phyloP scores from a whole-genome alignment of 2,113 vertebrate species.

The Siniperca knerii region DNA sequence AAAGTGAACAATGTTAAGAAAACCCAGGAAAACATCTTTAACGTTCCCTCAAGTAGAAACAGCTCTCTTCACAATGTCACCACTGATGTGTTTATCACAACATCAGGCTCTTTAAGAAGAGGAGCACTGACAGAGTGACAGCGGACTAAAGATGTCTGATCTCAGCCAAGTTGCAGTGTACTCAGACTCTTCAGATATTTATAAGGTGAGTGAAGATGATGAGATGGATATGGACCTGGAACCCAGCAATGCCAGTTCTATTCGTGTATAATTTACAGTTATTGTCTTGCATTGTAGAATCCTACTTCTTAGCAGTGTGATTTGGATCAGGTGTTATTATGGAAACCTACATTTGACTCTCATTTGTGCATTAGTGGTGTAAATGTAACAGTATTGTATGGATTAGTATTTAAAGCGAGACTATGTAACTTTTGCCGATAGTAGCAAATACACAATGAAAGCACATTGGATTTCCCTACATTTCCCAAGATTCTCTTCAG shows the following conservation, averaged over 20 bases:
- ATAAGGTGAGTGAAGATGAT: slow-evolving; percentile 74
- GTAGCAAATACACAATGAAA: neutral
- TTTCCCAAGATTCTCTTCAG: neutral
- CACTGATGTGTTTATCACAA: slow-evolving; percentile 8
- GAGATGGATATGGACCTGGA: neutral
- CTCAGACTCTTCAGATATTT: slow-evolving; percentile 74
- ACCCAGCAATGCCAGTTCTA: neutral
- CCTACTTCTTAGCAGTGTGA: neutral
- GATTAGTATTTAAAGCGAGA: neutral
- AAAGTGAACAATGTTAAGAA: slow-evolving; percentile 39
- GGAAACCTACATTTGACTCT: too few relatives aligned
- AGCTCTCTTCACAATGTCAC: slow-evolving; percentile 6
- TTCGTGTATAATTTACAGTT: neutral
- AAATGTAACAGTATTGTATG: neutral
- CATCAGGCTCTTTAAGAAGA: slow-evolving; percentile 7
- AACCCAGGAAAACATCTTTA: slow-evolving; percentile 3
- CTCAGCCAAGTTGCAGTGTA: slow-evolving; percentile 78
- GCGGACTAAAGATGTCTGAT: slow-evolving; percentile 72
- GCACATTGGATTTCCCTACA: neutral
- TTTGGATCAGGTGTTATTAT: neutral
- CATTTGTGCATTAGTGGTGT: neutral
- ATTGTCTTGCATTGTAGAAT: neutral
- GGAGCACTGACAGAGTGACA: neutral
- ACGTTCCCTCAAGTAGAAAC: slow-evolving; percentile 7
- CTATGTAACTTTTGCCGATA: neutral